Percentiles rank a stretch among this genome's conserved stretches.
phyloP scores from a whole-genome alignment of 1,140 invertebrate species.

The Portunus trituberculatus region DNA sequence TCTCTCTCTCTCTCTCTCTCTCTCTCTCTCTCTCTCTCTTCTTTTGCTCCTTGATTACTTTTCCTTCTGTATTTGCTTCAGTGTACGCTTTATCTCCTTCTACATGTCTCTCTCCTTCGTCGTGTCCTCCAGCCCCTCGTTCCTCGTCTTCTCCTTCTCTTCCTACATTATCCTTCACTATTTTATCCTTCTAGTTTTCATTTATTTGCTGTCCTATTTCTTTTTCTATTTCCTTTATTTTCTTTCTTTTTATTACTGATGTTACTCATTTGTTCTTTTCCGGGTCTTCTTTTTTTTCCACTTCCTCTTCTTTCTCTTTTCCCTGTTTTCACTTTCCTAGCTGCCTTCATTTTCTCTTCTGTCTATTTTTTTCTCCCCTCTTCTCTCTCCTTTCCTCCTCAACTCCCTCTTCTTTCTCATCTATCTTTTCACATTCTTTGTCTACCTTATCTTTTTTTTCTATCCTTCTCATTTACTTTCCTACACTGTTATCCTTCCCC shows the following conservation, averaged over 20 bases:
- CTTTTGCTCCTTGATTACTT: neutral
- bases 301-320: neutral
- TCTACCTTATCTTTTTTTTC: neutral
- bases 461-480: neutral
- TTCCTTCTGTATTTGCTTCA: neutral
- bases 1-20: too few species aligned
- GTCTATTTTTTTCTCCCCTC: neutral
- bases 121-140: neutral
- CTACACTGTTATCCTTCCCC: neutral
- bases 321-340: neutral
- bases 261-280: too few species aligned
- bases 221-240: neutral
- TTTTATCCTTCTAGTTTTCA: neutral
- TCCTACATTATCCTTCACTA: too few species aligned
- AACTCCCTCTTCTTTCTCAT: neutral
- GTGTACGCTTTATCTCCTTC: neutral
- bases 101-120: neutral
- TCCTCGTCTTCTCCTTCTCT: neutral
- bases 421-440: neutral
- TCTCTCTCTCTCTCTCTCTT: too few species aligned
- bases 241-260: neutral
- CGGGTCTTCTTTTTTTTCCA: neutral
- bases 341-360: neutral
- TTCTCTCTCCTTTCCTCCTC: neutral
- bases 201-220: neutral